These are phyloP conservation scores for Sander lucioperca DNA, from an alignment of 2,113 vertebrate genomes.

Conservation along the genomic window DNA sequence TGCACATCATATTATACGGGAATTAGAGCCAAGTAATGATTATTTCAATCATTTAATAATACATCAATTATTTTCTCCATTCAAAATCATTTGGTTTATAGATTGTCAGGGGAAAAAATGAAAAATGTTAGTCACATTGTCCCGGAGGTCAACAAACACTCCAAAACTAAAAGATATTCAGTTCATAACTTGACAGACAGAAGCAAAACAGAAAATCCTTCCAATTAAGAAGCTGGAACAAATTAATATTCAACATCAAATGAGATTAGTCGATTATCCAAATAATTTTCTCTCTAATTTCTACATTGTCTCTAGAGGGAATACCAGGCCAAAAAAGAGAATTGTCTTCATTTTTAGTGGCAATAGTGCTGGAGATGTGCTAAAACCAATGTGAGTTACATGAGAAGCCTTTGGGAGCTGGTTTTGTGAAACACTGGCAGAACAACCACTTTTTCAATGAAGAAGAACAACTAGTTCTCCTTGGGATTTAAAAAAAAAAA, in stretches of 20 bases:
- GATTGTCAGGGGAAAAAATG: not conserved
- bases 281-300: not conserved
- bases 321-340: not conserved
- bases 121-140: not conserved
- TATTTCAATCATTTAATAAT: not conserved
- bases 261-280: not conserved
- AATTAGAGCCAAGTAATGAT: not conserved
- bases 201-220: not conserved
- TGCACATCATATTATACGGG: not conserved
- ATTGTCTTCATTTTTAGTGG: not conserved
- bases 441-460: not conserved
- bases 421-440: not conserved
- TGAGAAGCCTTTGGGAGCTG: not conserved
- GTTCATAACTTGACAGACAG: not conserved
- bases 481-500: not conserved
- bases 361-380: not conserved
- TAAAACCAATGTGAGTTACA: not conserved
- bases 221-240: not conserved
- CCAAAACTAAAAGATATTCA: not conserved
- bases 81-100: not conserved
- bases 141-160: not conserved
- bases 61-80: not conserved
- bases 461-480: not conserved
- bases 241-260: not conserved
- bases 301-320: not conserved